These are phyloP conservation scores for Armadillidium nasatum DNA, from an alignment of 1,140 invertebrate species.

Conservation along the genomic window DNA sequence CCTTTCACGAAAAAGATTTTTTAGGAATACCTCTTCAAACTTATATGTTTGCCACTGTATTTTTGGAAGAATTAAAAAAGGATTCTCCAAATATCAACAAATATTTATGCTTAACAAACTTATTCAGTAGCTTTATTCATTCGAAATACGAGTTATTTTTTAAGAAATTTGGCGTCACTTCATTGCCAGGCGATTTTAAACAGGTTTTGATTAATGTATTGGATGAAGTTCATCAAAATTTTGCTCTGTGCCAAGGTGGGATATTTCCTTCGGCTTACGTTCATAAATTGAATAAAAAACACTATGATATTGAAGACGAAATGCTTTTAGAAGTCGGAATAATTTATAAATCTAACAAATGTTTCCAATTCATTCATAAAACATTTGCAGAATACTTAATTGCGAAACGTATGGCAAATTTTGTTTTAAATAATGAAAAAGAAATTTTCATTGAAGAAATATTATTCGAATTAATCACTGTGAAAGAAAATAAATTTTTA, in stretches of 20 bases:
- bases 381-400: neutral
- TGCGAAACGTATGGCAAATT: neutral
- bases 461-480: neutral
- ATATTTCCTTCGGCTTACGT: neutral
- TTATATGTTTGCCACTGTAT: too few relatives aligned
- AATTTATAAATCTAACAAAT: neutral
- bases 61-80: too few relatives aligned
- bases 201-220: neutral
- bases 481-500: neutral
- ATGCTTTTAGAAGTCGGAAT: neutral
- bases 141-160: neutral
- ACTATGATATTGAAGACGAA: neutral
- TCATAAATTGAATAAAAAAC: neutral
- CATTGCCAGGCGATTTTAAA: neutral
- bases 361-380: neutral
- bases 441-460: neutral
- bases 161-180: neutral
- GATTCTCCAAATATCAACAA: too few relatives aligned
- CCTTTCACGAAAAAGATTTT: too few relatives aligned
- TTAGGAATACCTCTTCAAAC: too few relatives aligned
- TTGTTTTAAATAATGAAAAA: neutral
- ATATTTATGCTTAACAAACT: too few relatives aligned
- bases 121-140: neutral
- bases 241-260: neutral
- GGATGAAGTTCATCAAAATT: constrained; percentile 4